Evolutionary conservation across 2,113 vertebrate genomes (phyloP).

Genomic region (Gorilla gorilla): DNA sequence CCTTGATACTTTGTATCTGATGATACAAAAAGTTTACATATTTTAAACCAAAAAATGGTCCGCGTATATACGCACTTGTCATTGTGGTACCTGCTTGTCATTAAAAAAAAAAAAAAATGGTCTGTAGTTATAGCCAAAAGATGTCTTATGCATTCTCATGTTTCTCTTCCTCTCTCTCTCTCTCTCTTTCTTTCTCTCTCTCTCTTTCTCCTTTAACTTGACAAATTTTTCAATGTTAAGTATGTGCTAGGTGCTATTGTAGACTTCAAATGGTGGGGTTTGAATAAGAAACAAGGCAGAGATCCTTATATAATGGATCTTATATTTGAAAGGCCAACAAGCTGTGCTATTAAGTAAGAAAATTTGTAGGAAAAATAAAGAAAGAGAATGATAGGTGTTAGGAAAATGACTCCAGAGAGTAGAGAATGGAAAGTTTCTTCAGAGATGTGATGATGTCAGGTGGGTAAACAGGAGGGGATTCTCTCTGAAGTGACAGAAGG

Average conservation of each 20-base stretch:
- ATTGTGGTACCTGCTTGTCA: not conserved
- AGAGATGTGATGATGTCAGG: not conserved
- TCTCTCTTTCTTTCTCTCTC: too few relatives aligned
- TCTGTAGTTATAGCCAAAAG: not conserved
- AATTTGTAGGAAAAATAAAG: not conserved
- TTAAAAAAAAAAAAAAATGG: not conserved
- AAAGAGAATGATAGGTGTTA: not conserved
- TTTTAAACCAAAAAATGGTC: conserved; percentile 1
- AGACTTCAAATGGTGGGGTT: not conserved
- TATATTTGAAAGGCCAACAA: not conserved
- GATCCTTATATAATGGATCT: not conserved
- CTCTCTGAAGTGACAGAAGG: not conserved
- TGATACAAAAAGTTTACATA: not conserved
- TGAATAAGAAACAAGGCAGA: not conserved
- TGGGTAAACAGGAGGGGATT: accelerated
- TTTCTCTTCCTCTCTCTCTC: too few relatives aligned
- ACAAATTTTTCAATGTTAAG: not conserved
- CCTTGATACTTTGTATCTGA: not conserved
- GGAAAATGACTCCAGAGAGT: not conserved
- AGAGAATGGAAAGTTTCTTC: not conserved
- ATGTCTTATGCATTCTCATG: not conserved
- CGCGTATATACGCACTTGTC: not conserved
- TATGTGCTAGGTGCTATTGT: not conserved
- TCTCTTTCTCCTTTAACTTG: not conserved
- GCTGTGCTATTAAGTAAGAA: not conserved